Base-by-base conservation (phyloP, 1,140 invertebrate species). In the Drosophila mojavensis region DNA sequence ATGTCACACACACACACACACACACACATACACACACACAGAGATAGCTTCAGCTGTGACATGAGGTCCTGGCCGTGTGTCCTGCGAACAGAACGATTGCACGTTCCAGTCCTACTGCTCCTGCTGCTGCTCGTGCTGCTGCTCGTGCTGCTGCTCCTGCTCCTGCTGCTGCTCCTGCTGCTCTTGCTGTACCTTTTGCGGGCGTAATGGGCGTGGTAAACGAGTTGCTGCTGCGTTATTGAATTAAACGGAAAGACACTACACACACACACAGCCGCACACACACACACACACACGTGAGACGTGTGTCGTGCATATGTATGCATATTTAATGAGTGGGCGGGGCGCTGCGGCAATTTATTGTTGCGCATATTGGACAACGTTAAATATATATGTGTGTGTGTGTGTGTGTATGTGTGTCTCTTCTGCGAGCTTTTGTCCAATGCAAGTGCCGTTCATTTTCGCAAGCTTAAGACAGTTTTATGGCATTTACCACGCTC, bases 141-240 rank as follows among this genome's bases (percentile, higher is more conserved):
- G 43, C 43, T 56, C 33, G 17, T 17, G 17, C 51, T 43, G 13
- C 20, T 41, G 5, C 20, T 20, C 36, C 53, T 48, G 64, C 11
- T 47, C 33, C 43, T 30, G 47, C 61, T 48, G 56, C 11, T 47
- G 43, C 43, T 56, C 33, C 43, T 56, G 11, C 51, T 43, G 30
- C 20, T 41, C 5, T 36, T 33, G 47, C 61, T 48, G 64, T 61
- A 68, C 70, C 70, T 60, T 61, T 30, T 28, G 39, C 30, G 51
- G 70, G 70, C 70, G 64, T 68, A 13, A 20, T 54, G 48, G 70
- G 68, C 68, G 68, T 63, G 68, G 33, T 65, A 75, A 76, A 80
- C 77, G 80, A 76, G 66, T 76, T 84, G 80, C 67, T 58, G 83
- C 64, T 88, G 82, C 79, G 67, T 78, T 85, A 82, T 85, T 85